Evolutionary conservation across 2,113 vertebrate species (phyloP).

Genomic region (Pavo muticus): DNA sequence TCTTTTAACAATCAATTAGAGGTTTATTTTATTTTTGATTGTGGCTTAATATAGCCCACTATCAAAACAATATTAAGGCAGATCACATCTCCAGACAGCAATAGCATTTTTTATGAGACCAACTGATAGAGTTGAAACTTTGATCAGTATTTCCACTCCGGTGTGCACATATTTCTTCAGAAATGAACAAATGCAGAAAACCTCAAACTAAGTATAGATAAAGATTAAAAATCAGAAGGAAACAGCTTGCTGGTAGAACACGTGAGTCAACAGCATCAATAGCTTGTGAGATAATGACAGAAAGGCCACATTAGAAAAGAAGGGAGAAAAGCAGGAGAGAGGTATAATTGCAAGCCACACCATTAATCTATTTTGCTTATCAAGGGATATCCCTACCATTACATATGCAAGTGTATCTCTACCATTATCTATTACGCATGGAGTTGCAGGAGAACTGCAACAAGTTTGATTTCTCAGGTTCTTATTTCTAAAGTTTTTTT

Average conservation of each 20-base stretch:
- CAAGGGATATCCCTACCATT: not conserved
- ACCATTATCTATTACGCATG: not conserved
- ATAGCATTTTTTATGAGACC: not conserved
- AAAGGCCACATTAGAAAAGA: not conserved
- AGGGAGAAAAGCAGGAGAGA: not conserved
- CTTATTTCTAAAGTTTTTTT: not conserved
- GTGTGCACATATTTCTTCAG: not conserved
- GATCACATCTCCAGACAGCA: not conserved
- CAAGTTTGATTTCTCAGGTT: not conserved
- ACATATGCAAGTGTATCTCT: not conserved
- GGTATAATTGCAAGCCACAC: not conserved
- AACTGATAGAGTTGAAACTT: not conserved
- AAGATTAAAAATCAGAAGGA: not conserved
- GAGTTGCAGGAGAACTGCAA: not conserved
- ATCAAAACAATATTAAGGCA: constrained; percentile 1
- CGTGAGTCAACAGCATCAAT: not conserved
- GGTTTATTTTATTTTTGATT: not conserved
- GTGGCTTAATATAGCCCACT: constrained; percentile 13
- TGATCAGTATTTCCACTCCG: not conserved
- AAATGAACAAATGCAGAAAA: not conserved
- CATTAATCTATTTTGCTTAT: not conserved
- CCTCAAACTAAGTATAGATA: not conserved
- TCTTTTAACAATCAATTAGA: constrained; percentile 6
- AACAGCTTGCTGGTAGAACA: not conserved
- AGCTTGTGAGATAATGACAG: not conserved